Evolutionary conservation across 2,797 vertebrate genomes (phyloP).

Genomic region (Thripadectes ignobilis): DNA sequence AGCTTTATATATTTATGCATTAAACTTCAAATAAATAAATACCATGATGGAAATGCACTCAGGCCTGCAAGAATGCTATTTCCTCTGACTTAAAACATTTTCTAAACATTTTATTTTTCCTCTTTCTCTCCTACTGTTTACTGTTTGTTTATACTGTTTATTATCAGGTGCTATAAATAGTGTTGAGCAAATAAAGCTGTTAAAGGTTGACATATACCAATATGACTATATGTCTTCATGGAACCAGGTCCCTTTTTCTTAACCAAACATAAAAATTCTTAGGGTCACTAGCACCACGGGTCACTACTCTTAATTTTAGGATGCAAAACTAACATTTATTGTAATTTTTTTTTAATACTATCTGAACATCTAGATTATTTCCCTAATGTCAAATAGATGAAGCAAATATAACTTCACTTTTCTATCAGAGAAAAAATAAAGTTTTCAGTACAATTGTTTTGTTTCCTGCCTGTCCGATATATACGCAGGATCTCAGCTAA

Average conservation of each 20-base stretch:
- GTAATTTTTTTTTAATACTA: neutral
- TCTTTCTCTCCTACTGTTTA: neutral
- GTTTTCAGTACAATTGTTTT: neutral
- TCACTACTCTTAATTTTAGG: neutral
- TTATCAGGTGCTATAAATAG: neutral
- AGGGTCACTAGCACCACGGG: neutral
- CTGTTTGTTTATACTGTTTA: neutral
- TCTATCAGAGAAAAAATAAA: neutral
- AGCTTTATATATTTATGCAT: neutral
- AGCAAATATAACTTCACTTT: neutral
- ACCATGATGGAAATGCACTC: neutral
- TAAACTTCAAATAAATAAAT: conserved; percentile 22
- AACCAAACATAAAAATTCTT: neutral
- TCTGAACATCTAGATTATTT: neutral
- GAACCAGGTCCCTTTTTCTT: neutral
- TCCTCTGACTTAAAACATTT: neutral
- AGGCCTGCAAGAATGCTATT: neutral
- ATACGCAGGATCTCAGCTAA: neutral
- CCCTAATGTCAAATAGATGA: neutral
- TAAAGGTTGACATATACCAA: neutral
- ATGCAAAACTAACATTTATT: neutral
- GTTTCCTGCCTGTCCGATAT: neutral
- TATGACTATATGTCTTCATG: neutral
- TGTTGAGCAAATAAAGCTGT: neutral
- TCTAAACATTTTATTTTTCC: neutral